Evolutionary conservation across 2,888 invertebrate genomes (phyloP).

Genomic region (Caenorhabditis plicata): DNA sequence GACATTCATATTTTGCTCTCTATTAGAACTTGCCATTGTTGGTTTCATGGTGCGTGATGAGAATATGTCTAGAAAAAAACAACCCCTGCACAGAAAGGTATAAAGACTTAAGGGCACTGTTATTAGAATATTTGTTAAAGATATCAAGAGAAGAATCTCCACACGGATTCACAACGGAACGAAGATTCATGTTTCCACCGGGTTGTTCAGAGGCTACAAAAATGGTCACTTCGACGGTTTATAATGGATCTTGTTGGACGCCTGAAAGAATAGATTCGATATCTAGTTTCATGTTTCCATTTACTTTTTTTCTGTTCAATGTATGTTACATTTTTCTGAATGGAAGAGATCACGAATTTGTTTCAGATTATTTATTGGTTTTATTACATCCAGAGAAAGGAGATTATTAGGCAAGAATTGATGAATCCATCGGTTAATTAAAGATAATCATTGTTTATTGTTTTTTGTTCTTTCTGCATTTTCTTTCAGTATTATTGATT

Average conservation of each 20-base stretch:
- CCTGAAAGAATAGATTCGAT: conserved; percentile 58
- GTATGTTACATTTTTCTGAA: conserved; percentile 28
- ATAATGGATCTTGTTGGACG: conserved; percentile 33
- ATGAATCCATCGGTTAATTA: conserved; percentile 20
- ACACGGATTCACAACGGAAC: conserved; percentile 53
- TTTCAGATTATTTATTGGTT: conserved; percentile 62
- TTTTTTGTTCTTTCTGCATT: not conserved
- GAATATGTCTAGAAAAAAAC: conserved; percentile 11
- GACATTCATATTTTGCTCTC: conserved; percentile 50
- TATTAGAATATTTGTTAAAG: conserved; percentile 1
- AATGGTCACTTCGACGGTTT: not conserved
- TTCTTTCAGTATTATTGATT: not conserved
- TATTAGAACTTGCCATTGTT: conserved; percentile 47
- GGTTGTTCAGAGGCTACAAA: conserved; percentile 25
- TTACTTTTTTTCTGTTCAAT: conserved; percentile 64
- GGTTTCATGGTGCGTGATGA: conserved; percentile 50
- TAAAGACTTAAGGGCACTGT: not conserved
- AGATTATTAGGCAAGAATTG: conserved; percentile 31
- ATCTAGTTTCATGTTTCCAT: conserved; percentile 60
- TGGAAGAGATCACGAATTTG: not conserved
- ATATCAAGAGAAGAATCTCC: conserved; percentile 41
- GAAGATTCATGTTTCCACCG: conserved; percentile 59
- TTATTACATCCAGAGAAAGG: conserved; percentile 51
- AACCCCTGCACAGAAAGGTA: conserved; percentile 17
- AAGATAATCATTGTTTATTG: not conserved